Conservation (phyloP, 2,113 vertebrate genomes). For the Aix galericulata region DNA sequence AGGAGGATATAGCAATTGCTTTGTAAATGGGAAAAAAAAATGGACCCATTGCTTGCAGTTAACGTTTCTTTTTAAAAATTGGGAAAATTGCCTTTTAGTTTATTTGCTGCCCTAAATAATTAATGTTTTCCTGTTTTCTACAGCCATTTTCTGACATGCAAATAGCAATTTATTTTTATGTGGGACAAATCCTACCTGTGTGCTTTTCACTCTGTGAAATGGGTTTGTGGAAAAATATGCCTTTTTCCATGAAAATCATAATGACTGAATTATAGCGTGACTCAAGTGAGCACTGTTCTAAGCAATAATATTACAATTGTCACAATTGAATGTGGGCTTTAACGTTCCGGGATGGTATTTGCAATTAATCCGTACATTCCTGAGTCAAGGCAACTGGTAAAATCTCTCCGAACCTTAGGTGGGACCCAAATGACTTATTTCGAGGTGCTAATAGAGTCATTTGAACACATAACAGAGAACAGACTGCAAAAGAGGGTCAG, state of each 20-base stretch:
- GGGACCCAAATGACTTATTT: constrained; percentile 13
- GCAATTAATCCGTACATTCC: background rate
- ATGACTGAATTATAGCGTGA: constrained; percentile 29
- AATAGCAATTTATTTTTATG: constrained; percentile 41
- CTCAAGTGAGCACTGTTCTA: constrained; percentile 7
- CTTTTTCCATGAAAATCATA: background rate
- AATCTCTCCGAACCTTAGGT: constrained; percentile 8
- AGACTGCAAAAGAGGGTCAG: background rate
- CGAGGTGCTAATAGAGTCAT: background rate
- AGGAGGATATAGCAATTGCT: constrained; percentile 12
- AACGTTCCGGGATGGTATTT: background rate
- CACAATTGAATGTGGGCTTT: constrained; percentile 16
- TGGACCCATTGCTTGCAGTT: background rate
- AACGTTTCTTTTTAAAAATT: constrained; percentile 34
- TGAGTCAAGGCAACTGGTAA: constrained; percentile 7
- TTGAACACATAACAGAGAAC: background rate
- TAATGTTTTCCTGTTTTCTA: constrained; percentile 24
- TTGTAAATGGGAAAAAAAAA: background rate
- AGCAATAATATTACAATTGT: background rate
- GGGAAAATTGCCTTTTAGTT: background rate
- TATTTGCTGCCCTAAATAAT: constrained; percentile 24
- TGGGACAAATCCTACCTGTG: constrained; percentile 24
- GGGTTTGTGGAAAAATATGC: background rate
- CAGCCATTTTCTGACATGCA: constrained; percentile 16
- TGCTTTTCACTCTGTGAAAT: background rate